phyloP scores from a whole-genome alignment of 1,140 invertebrate species.

The Monochamus saltuarius region DNA sequence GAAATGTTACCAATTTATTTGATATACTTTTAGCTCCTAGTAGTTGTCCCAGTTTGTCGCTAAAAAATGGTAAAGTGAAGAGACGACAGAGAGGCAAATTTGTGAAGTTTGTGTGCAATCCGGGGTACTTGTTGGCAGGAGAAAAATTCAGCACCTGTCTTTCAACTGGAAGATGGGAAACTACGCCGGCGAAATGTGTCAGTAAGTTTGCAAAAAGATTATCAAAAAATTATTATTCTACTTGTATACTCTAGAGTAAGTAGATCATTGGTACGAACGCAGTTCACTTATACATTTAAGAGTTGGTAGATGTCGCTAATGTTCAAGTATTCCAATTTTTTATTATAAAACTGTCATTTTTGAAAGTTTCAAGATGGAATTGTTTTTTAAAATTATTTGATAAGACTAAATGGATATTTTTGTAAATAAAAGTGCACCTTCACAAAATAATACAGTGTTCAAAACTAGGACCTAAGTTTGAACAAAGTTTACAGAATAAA shows the following conservation, averaged over 20 bases:
- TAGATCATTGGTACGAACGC: no score
- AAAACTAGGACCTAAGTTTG: no score
- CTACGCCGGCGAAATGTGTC: constrained; percentile 43
- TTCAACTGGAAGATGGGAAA: constrained; percentile 38
- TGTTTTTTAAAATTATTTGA: no score
- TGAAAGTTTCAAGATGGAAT: no score
- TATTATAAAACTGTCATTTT: no score
- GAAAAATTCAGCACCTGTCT: constrained; percentile 42
- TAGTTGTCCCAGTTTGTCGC: neutral
- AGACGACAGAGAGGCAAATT: constrained; percentile 37
- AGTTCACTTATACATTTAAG: no score
- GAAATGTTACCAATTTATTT: neutral
- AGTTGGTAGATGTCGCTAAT: neutral
- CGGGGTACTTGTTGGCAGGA: constrained; percentile 42
- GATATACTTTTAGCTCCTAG: neutral
- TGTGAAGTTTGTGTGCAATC: constrained; percentile 41
- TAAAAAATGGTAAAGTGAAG: constrained; percentile 35
- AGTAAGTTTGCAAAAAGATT: constrained; percentile 36
- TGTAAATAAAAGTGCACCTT: no score
- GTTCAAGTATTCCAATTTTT: no score
- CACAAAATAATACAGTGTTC: neutral
- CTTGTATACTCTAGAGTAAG: no score
- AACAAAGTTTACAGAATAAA: no score
- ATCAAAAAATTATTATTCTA: no score
- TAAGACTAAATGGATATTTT: no score